Percentiles rank a stretch among this genome's conserved stretches.
Evolutionary conservation across 2,113 vertebrate species (phyloP).

Genomic region (Plecturocebus donacophilus): DNA sequence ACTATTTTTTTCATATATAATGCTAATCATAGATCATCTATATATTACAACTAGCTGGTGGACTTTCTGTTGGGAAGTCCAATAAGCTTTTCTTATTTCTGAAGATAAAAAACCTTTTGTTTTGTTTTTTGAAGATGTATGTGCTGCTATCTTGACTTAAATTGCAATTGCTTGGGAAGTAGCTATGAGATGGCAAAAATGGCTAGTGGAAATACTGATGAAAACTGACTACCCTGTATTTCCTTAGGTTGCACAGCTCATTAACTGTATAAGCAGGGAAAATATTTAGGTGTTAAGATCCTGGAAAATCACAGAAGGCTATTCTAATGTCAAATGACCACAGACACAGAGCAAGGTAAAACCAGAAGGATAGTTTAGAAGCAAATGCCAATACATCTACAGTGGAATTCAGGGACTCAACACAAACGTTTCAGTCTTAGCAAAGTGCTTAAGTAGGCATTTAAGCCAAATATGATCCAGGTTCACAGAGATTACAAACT

Average conservation of each 20-base stretch:
- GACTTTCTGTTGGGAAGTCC: background rate
- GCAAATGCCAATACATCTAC: background rate
- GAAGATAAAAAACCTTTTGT: background rate
- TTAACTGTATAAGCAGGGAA: background rate
- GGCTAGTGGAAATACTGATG: background rate
- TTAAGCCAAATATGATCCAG: background rate
- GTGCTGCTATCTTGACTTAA: background rate
- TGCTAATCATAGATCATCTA: background rate
- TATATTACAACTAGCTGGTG: background rate
- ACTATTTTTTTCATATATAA: background rate
- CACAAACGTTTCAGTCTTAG: background rate
- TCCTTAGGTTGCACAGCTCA: background rate
- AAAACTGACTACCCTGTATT: accelerated
- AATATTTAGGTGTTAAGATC: background rate
- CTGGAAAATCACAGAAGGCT: background rate
- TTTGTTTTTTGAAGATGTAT: background rate
- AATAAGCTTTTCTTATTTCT: background rate
- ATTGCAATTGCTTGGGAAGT: background rate
- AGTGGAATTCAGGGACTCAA: background rate
- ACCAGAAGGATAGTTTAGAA: background rate
- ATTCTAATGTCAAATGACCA: background rate
- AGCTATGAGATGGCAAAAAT: background rate
- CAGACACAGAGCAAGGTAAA: background rate
- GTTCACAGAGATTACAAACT: background rate
- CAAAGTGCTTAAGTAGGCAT: background rate